Conservation (phyloP, 2,113 vertebrate genomes). For the Pterocles gutturalis region DNA sequence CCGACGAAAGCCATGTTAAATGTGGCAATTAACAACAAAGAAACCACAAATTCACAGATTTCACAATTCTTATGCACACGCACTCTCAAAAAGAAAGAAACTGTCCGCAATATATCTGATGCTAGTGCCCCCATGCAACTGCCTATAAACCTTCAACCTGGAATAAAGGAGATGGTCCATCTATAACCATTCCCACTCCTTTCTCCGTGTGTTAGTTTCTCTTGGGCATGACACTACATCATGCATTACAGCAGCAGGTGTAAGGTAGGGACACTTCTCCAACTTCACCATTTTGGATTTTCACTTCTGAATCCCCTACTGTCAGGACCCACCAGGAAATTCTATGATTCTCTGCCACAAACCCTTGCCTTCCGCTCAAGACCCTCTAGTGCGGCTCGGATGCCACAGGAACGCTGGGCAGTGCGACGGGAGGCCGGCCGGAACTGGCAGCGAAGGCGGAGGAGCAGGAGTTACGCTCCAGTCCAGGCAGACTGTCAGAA, state of each 20-base stretch:
- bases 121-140: no score
- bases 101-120: fast-evolving
- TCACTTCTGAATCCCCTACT: fast-evolving
- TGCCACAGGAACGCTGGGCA: fast-evolving
- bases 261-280: fast-evolving
- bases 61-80: neutral
- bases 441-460: fast-evolving
- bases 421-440: fast-evolving
- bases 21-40: conserved; percentile 13
- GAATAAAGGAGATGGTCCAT: fast-evolving
- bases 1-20: neutral
- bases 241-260: fast-evolving
- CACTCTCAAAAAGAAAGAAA: neutral
- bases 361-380: fast-evolving
- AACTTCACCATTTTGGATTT: no score
- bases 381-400: fast-evolving
- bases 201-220: fast-evolving
- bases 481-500: fast-evolving
- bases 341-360: fast-evolving
- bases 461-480: fast-evolving
- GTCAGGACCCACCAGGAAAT: neutral
- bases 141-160: no score
- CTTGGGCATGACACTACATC: fast-evolving
- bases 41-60: neutral
- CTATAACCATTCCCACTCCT: fast-evolving